These are phyloP conservation scores for Leptopilina boulardi DNA, from an alignment of 1,140 invertebrate species.

Conservation along the genomic window DNA sequence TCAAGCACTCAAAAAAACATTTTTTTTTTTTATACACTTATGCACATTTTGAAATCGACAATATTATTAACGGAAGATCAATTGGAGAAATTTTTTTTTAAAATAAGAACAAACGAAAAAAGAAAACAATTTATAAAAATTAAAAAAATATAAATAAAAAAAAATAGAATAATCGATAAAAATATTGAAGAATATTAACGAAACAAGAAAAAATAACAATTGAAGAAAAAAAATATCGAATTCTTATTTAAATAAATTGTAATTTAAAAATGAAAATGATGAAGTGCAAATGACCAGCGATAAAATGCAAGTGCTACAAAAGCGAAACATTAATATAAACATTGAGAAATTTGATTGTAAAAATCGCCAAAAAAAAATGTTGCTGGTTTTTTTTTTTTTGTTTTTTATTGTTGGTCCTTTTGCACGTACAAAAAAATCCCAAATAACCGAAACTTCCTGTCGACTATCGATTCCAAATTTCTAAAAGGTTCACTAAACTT, in stretches of 20 bases:
- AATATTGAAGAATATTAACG: too few species aligned
- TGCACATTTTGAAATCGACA: neutral
- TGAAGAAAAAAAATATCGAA: too few species aligned
- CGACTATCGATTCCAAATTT: neutral
- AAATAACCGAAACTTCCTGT: neutral
- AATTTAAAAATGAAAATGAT: neutral
- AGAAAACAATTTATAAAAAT: too few species aligned
- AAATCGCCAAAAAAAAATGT: too few species aligned
- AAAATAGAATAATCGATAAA: too few species aligned
- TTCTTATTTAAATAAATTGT: neutral
- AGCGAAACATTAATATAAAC: neutral
- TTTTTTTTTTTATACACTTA: neutral
- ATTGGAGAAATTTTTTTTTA: too few species aligned
- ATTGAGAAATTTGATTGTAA: too few species aligned
- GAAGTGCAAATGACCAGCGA: constrained; percentile 20
- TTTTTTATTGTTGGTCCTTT: constrained; percentile 10
- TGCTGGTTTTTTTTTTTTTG: neutral
- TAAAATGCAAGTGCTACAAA: constrained; percentile 10
- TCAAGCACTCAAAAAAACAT: constrained; percentile 1
- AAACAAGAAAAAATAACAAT: too few species aligned
- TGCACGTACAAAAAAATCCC: too few species aligned
- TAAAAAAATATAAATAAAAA: too few species aligned
- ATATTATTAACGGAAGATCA: neutral
- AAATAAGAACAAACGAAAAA: too few species aligned
- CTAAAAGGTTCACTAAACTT: constrained; percentile 20